A percentile compares a stretch with the other conserved stretches of the same genome.
These are phyloP conservation scores for Sebastes nivosus DNA, from an alignment of 2,797 vertebrate genomes.

Conservation along the genomic window DNA sequence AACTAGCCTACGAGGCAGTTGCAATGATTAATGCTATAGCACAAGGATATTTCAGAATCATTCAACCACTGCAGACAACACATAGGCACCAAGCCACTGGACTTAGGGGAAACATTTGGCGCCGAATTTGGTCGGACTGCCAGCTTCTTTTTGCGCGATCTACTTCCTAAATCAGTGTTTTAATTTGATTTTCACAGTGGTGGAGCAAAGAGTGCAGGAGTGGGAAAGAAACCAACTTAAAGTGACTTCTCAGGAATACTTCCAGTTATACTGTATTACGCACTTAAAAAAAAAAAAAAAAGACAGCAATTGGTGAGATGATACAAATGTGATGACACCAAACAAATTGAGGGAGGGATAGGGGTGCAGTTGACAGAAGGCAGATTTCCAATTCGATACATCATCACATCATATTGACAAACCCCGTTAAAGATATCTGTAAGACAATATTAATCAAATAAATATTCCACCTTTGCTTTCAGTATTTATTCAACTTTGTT, in stretches of 20 bases:
- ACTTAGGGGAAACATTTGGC: neutral
- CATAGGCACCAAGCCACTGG: neutral
- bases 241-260: slow-evolving; percentile 55
- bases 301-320: slow-evolving; percentile 50
- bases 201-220: slow-evolving; percentile 39
- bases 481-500: slow-evolving; percentile 69
- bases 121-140: neutral
- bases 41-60: slow-evolving; percentile 26
- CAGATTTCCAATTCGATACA: slow-evolving; percentile 58
- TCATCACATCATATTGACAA: slow-evolving; percentile 65
- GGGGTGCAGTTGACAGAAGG: slow-evolving; percentile 53
- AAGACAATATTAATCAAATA: slow-evolving; percentile 80
- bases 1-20: slow-evolving; percentile 4
- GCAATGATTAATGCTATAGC: slow-evolving; percentile 23
- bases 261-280: slow-evolving; percentile 72
- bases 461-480: slow-evolving; percentile 80
- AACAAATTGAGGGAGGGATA: slow-evolving; percentile 30
- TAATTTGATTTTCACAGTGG: slow-evolving; percentile 42
- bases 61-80: slow-evolving; percentile 8
- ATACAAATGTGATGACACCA: slow-evolving; percentile 40
- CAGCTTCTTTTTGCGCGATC: slow-evolving; percentile 12
- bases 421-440: slow-evolving; percentile 68
- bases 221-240: slow-evolving; percentile 52
- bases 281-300: neutral
- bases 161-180: slow-evolving; percentile 19